These are phyloP conservation scores for Volucella inanis DNA, from an alignment of 2,888 invertebrate genomes.

Conservation along the genomic window DNA sequence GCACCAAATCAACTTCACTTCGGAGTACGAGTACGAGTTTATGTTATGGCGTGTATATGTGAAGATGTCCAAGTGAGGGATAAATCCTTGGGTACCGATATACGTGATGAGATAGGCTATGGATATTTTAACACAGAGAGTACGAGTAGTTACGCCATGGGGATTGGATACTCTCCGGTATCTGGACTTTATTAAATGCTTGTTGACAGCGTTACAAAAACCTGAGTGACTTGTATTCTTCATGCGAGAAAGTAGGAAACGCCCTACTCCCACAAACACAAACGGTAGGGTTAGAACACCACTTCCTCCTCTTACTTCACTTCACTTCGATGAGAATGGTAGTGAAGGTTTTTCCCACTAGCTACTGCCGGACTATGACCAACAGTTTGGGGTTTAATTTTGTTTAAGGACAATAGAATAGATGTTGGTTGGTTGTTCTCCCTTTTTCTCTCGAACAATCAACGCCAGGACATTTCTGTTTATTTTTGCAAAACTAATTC, in stretches of 20 bases:
- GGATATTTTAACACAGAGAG: slow-evolving; percentile 17
- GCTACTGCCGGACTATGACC: slow-evolving; percentile 3
- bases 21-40: not conserved
- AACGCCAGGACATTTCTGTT: slow-evolving; percentile 37
- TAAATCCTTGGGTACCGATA: slow-evolving; percentile 24
- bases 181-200: slow-evolving; percentile 63
- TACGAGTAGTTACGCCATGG: slow-evolving; percentile 12
- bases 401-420: slow-evolving; percentile 35
- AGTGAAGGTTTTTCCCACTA: slow-evolving; percentile 21
- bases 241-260: slow-evolving; percentile 13
- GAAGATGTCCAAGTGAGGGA: not conserved
- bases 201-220: slow-evolving; percentile 62
- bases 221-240: slow-evolving; percentile 32
- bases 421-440: slow-evolving; percentile 21
- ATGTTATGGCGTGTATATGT: not conserved
- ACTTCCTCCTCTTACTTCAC: not conserved
- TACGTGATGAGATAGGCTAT: not conserved
- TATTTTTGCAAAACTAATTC: slow-evolving; percentile 36
- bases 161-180: slow-evolving; percentile 3
- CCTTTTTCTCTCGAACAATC: slow-evolving; percentile 16
- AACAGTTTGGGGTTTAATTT: slow-evolving; percentile 58
- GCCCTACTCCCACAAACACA: not conserved
- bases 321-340: not conserved
- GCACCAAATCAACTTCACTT: not conserved
- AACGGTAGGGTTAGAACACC: not conserved